These are phyloP conservation scores for Andrena praecox DNA, from an alignment of 2,888 invertebrate species.

Conservation along the genomic window DNA sequence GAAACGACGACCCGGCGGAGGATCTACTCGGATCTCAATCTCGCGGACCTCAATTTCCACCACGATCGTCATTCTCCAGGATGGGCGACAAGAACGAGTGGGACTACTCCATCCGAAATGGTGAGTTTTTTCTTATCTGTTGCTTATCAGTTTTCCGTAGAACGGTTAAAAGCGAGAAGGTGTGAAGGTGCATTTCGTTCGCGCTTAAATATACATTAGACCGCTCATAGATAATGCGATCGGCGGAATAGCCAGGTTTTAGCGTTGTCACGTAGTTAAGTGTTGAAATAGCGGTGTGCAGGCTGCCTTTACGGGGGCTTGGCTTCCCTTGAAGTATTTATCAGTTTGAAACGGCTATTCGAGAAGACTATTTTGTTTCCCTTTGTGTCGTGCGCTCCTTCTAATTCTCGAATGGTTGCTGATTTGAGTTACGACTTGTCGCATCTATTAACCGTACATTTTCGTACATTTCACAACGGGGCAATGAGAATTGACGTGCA, in stretches of 20 bases:
- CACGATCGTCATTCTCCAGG: slow-evolving; percentile 50
- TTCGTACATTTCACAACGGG: neutral
- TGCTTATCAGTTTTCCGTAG: too few species aligned
- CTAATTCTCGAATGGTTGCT: neutral
- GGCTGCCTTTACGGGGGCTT: neutral
- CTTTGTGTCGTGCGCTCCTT: neutral
- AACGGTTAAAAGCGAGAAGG: too few species aligned
- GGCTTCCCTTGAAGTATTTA: too few species aligned
- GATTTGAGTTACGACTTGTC: neutral
- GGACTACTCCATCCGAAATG: slow-evolving; percentile 88
- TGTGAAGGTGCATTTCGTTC: neutral
- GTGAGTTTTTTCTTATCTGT: slow-evolving; percentile 83
- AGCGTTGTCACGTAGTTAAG: neutral
- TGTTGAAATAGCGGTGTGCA: neutral
- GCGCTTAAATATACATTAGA: slow-evolving; percentile 10
- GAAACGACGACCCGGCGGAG: slow-evolving; percentile 82
- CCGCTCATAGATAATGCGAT: neutral
- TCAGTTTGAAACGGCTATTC: neutral
- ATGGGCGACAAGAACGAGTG: slow-evolving; percentile 86
- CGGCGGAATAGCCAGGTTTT: neutral
- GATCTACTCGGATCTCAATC: slow-evolving; percentile 82
- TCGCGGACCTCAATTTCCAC: slow-evolving; percentile 83
- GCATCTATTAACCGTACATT: neutral
- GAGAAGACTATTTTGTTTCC: neutral
- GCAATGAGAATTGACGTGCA: too few species aligned